Evolutionary conservation across 2,888 invertebrate genomes (phyloP).

Genomic region (Tryphoninae sp.): DNA sequence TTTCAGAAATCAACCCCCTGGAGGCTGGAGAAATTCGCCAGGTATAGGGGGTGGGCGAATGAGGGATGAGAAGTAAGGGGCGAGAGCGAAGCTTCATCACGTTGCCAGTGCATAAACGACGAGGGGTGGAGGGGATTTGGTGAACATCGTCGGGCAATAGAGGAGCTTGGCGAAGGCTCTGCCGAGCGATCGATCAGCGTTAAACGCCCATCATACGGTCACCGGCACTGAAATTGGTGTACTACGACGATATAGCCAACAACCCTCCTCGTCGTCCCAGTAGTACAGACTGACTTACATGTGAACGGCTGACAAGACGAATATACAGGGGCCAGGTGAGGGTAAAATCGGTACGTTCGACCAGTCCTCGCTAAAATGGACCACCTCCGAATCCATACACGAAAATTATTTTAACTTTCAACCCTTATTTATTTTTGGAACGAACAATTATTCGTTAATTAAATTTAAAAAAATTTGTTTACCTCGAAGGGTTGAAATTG

Average conservation of each 20-base stretch:
- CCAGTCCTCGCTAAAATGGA: too few relatives aligned
- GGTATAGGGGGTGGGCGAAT: not conserved
- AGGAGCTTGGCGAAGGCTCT: slow-evolving; percentile 60
- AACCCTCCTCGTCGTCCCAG: not conserved
- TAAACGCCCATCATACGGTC: slow-evolving; percentile 68
- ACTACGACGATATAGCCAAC: slow-evolving; percentile 48
- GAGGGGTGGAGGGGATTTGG: slow-evolving; percentile 32
- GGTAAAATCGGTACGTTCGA: too few relatives aligned
- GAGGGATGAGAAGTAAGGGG: not conserved
- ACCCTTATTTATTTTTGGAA: too few relatives aligned
- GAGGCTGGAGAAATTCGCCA: too few relatives aligned
- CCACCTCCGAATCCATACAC: too few relatives aligned
- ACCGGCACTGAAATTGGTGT: slow-evolving; percentile 57
- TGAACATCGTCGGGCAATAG: slow-evolving; percentile 64
- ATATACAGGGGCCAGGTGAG: not conserved
- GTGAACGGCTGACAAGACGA: not conserved
- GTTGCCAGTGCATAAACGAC: slow-evolving; percentile 20
- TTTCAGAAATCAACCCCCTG: too few relatives aligned
- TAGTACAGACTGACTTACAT: slow-evolving; percentile 7
- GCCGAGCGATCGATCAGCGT: slow-evolving; percentile 69
- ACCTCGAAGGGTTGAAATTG: too few relatives aligned
- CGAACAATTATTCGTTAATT: too few relatives aligned
- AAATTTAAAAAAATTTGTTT: too few relatives aligned
- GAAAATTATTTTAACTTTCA: too few relatives aligned
- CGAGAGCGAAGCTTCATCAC: slow-evolving; percentile 7